phyloP scores from a whole-genome alignment of 2,113 vertebrate species.

The Malaclemys terrapin region DNA sequence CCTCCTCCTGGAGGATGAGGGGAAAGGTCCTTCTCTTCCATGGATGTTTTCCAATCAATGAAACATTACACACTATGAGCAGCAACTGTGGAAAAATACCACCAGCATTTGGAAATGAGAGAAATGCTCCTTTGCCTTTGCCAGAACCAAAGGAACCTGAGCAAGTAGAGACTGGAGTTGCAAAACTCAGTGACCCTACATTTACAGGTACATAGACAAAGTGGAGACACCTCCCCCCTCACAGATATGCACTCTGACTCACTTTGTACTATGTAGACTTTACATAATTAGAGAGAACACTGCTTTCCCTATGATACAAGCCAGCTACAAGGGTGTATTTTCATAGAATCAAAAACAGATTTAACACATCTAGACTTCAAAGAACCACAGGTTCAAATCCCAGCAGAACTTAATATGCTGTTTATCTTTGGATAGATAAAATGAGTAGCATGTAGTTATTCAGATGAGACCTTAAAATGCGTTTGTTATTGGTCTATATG shows the following conservation, averaged over 20 bases:
- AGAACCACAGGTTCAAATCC: not conserved
- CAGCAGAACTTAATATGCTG: slow-evolving; percentile 28
- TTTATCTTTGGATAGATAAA: not conserved
- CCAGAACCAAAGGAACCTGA: not conserved
- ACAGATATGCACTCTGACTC: not conserved
- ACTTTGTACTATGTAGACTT: fast-evolving
- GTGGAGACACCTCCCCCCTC: not conserved
- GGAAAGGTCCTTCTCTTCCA: not conserved
- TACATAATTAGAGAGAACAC: fast-evolving
- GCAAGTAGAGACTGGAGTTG: not conserved
- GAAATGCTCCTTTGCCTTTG: slow-evolving; percentile 26
- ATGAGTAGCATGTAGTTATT: not conserved
- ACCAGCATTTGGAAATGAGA: slow-evolving; percentile 22
- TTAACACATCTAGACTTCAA: not conserved
- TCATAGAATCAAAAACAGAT: not conserved
- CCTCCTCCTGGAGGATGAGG: not conserved
- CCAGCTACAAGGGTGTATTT: not conserved
- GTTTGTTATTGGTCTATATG: slow-evolving; percentile 1
- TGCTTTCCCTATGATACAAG: not conserved
- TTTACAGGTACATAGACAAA: not conserved
- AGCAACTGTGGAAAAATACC: slow-evolving; percentile 4
- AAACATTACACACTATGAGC: not conserved
- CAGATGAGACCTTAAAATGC: slow-evolving; percentile 30
- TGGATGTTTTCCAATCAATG: slow-evolving; percentile 16
- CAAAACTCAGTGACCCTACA: not conserved